phyloP scores from a whole-genome alignment of 2,797 vertebrate species.

The Telmatherina bonti region DNA sequence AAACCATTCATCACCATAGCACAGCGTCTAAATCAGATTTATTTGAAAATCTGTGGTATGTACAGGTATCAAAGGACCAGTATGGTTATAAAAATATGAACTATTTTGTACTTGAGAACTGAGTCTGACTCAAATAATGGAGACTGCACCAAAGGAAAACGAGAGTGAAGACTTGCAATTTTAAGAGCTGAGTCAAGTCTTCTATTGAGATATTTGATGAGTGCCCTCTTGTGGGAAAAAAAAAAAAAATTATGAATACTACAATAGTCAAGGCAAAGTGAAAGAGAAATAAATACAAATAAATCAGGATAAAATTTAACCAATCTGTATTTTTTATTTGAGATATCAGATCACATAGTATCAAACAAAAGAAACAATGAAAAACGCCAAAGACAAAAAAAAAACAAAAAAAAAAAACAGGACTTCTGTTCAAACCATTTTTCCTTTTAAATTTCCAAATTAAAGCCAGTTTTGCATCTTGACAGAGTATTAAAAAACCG shows the following conservation, averaged over 20 bases:
- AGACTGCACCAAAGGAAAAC: no score
- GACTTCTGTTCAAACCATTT: conserved; percentile 29
- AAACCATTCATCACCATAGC: no score
- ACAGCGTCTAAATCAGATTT: no score
- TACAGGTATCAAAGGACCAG: no score
- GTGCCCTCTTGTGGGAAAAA: background rate
- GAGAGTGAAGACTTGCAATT: no score
- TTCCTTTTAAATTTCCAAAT: conserved; percentile 23
- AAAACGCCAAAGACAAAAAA: conserved; percentile 49
- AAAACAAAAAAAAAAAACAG: conserved; percentile 2
- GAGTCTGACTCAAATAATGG: no score
- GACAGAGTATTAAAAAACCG: conserved; percentile 19
- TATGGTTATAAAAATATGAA: no score
- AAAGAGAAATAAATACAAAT: background rate
- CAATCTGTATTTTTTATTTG: conserved; percentile 80
- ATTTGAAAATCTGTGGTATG: no score
- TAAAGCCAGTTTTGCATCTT: conserved; percentile 40
- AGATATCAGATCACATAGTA: conserved; percentile 88
- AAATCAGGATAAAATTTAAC: conserved; percentile 6
- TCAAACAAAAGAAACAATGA: conserved; percentile 78
- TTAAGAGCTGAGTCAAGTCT: no score
- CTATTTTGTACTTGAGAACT: no score
- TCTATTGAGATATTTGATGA: no score
- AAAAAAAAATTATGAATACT: background rate
- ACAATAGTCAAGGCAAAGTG: background rate